Base-by-base conservation (phyloP, 2,797 vertebrate species). In the Channa striata region DNA sequence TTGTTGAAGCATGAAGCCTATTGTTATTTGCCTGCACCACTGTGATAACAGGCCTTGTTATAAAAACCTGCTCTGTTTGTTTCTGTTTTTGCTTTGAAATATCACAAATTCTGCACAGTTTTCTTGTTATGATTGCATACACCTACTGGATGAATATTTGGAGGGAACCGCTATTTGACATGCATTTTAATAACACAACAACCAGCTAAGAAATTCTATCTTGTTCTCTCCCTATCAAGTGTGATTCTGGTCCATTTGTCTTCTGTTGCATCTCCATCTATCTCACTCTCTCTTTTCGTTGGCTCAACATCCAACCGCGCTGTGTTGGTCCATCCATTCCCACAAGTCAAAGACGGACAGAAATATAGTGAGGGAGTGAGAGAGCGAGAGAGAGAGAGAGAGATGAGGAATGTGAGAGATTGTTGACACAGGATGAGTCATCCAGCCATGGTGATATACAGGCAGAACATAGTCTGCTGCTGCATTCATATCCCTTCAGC, bases 401-500 rank as follows among this genome's bases (percentile, higher is more conserved):
- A 61, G 40, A 51, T 4, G 25, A 4, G 25, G 25, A 30, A 30
- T 30, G 25, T 30, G 25, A 30, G 25, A 49, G 25, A 48, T 12
- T 84, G 72, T 77, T 80, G 81, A 84, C 56, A 81, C 3, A 33
- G 71, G 33, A 59, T 87, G 86, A 90, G 74, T 91, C 89, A 89
- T 74, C 56, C 37, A 59, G 3, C 23, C 59, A 19, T 59, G 69
- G 65, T 81, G 86, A 62, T 83, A 83, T 84, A 70, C 80, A 81
- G 82, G 82, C 85, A 89, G 47, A 84, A 47, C 73, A 49, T n/a
- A 30, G 25, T 30, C 25, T 36, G 49, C 40, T 65, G 46, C 39
- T 43, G 61, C 33, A 48, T 59, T 79, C 11, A 76, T 46, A 66
- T 23, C 39, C 61, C 40, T 59, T 54, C 20, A 57, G 42, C 52